Conservation (phyloP, 2,888 invertebrate species). For the Megalurothrips usitatus region DNA sequence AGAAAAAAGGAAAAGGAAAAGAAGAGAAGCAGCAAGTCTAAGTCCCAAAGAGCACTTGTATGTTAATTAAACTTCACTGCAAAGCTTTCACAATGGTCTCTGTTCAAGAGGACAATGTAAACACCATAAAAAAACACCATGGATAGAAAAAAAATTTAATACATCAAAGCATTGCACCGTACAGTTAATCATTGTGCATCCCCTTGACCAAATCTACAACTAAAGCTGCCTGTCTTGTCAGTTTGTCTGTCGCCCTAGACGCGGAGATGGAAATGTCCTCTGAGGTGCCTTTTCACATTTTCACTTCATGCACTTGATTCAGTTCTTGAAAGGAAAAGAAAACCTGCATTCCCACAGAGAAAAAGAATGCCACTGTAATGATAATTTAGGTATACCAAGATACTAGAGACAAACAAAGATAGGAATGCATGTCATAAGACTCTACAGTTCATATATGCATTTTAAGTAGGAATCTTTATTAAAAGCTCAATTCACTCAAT, state of each 20-base stretch:
- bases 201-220: conserved; percentile 29
- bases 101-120: conserved; percentile 32
- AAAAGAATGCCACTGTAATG: conserved; percentile 26
- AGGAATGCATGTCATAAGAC: too few relatives aligned
- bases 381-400: background rate
- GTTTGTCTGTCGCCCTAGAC: conserved; percentile 16
- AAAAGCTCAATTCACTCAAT: too few relatives aligned
- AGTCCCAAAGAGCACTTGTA: conserved; percentile 19
- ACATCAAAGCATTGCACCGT: conserved; percentile 28
- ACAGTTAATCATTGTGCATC: conserved; percentile 35
- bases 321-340: conserved; percentile 26
- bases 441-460: too few relatives aligned
- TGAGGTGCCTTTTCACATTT: conserved; percentile 15
- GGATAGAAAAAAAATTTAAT: conserved; percentile 26
- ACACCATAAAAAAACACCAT: conserved; percentile 30
- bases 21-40: conserved; percentile 33
- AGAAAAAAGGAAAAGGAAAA: conserved; percentile 38
- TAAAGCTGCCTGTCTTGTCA: conserved; percentile 14
- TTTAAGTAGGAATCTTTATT: too few relatives aligned
- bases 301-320: conserved; percentile 20
- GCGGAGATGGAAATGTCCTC: conserved; percentile 18
- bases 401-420: background rate
- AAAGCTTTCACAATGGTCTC: conserved; percentile 37
- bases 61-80: conserved; percentile 8
- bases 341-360: conserved; percentile 24